Conservation (phyloP, 2,888 invertebrate species). For the Ganaspis brasiliensis region DNA sequence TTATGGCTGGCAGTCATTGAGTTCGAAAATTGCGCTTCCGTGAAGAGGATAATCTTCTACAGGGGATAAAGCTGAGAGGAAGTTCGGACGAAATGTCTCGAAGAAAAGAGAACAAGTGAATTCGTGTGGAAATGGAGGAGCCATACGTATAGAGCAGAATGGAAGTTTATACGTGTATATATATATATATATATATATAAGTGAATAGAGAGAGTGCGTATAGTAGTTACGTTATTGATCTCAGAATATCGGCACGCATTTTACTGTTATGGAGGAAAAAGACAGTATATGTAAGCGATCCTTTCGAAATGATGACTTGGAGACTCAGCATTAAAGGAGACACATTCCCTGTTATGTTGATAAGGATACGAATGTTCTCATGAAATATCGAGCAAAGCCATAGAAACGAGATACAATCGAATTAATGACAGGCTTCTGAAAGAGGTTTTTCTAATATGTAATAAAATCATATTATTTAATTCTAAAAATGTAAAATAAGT, state of each 20-base stretch:
- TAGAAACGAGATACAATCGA: too few relatives aligned
- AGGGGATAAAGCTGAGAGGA: constrained; percentile 4
- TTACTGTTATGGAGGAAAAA: background rate
- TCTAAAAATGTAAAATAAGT: too few relatives aligned
- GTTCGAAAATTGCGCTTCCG: constrained; percentile 23
- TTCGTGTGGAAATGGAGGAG: constrained; percentile 16
- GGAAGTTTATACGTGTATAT: background rate
- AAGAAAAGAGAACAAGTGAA: constrained; percentile 32
- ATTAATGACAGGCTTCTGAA: too few relatives aligned
- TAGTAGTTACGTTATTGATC: background rate
- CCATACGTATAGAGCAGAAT: background rate
- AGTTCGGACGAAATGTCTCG: constrained; percentile 1
- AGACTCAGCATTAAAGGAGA: background rate
- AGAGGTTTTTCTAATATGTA: too few relatives aligned
- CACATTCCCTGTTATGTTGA: background rate
- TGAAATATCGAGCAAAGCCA: too few relatives aligned
- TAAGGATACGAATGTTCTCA: background rate
- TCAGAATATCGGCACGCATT: background rate
- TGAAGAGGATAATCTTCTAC: constrained; percentile 28
- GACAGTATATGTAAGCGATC: background rate
- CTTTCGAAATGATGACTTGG: background rate
- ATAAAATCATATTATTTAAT: too few relatives aligned
- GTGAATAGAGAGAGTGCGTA: constrained; percentile 17
- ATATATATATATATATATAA: background rate
- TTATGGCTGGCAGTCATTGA: constrained; percentile 10